Conservation (phyloP, 2,797 vertebrate species). For the Myoxocephalus aenaeus region DNA sequence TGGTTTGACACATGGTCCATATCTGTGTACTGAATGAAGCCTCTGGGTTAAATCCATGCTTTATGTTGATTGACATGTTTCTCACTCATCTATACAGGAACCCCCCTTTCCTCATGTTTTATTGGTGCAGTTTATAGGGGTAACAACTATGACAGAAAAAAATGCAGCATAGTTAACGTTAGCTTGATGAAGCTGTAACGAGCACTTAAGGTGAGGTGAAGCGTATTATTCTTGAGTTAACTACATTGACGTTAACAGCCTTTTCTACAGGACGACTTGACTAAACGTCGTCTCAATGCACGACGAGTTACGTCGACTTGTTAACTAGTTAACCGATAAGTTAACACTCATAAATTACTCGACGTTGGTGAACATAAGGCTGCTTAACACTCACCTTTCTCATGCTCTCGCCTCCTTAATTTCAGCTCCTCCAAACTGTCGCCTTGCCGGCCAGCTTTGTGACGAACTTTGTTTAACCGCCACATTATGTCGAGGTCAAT, state of each 20-base stretch:
- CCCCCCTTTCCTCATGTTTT: too few species aligned
- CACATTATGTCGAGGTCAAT: conserved; percentile 70
- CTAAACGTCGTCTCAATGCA: too few species aligned
- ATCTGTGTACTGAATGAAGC: not conserved
- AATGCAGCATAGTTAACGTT: not conserved
- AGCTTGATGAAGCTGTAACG: not conserved
- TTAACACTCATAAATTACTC: not conserved
- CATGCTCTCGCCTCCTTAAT: conserved; percentile 79
- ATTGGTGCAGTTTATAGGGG: not conserved
- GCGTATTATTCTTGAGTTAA: too few species aligned
- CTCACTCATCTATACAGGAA: not conserved
- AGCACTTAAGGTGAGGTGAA: not conserved
- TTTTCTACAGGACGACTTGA: not conserved
- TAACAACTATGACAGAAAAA: not conserved
- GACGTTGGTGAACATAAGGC: not conserved
- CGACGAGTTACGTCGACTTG: not conserved
- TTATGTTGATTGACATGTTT: not conserved
- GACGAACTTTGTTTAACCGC: conserved; percentile 77
- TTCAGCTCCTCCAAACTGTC: conserved; percentile 72
- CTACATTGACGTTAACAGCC: not conserved
- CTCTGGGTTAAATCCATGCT: not conserved
- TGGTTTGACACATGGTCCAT: not conserved
- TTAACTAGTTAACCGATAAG: not conserved
- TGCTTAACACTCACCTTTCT: conserved; percentile 69
- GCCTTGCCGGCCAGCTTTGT: conserved; percentile 69